Evolutionary conservation across 2,113 vertebrate genomes (phyloP), one percentile per base, ranked within the genome.

Genomic region (Sinocyclocheilus anophthalmus): DNA sequence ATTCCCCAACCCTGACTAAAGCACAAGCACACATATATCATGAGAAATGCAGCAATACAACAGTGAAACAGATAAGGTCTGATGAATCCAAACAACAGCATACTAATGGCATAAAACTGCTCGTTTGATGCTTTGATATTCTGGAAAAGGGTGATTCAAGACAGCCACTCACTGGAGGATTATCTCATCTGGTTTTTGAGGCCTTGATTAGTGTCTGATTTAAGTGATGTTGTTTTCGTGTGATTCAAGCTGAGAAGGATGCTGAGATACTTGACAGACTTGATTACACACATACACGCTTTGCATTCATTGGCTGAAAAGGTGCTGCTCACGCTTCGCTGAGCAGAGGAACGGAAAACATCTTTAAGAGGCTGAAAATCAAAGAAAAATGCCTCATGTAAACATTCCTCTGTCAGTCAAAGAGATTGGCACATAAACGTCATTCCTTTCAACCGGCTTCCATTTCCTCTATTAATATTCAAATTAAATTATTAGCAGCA

Each of bases 121-220:
- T 67, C n/a, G 2, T 81, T 67, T 65, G 13, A 22, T 50, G 78
- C 18, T 33, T 78, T 37, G 76, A 26, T 79, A 80, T 48, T 79
- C 24, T 81, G 42, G 57, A 76, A 55, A 81, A 73, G 84, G 77
- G 55, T 80, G 81, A 75, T 84, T 67, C 79, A 81, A 81, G 59
- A 81, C 81, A 53, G 63, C 45, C 81, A 33, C 63, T 87, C 78
- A 82, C 50, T 70, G 39, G 42, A 59, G 63, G 53, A 86, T 78
- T 81, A 81, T 16, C 69, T 88, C 85, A 86, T 86, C 82, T 88
- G 39, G n/a, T 48, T 59, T 42, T 33, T 53, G 63, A 83, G 81
- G 75, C 77, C 84, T 84, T 88, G 81, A 87, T 84, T 88, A 72
- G 50, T 39, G 30, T 83, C 67, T 81, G 82, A 88, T 88, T 87